Evolutionary conservation across 2,797 vertebrate genomes (phyloP).

Genomic region (Salarias fasciatus): DNA sequence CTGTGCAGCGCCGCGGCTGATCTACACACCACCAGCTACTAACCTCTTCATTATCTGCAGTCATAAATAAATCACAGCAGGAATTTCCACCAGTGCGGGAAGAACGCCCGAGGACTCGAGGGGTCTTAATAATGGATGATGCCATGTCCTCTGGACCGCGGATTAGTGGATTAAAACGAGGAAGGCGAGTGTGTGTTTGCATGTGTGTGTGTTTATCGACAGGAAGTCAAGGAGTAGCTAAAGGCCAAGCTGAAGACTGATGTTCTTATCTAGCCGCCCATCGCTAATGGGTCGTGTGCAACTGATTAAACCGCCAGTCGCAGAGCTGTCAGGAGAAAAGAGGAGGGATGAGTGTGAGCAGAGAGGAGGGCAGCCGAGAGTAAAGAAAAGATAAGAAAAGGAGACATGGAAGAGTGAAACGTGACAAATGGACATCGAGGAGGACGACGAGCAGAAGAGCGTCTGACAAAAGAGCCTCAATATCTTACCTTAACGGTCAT

Average conservation of each 20-base stretch:
- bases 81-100: conserved; percentile 17
- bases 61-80: conserved; percentile 58
- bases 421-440: no score
- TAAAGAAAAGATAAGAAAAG: accelerated
- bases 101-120: conserved; percentile 31
- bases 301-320: conserved; percentile 36
- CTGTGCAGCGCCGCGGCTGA: background rate
- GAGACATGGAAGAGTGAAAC: background rate
- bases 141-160: conserved; percentile 25
- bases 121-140: conserved; percentile 53
- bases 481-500: conserved; percentile 95
- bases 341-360: background rate
- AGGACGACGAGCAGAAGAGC: no score
- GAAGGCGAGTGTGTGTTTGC: conserved; percentile 12
- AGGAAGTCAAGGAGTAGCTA: conserved; percentile 41
- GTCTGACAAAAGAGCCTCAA: background rate
- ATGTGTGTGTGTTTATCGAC: conserved; percentile 30
- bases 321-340: conserved; percentile 7
- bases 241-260: conserved; percentile 56
- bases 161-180: conserved; percentile 38
- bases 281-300: conserved; percentile 42
- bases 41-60: conserved; percentile 40
- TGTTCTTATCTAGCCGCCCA: conserved; percentile 53
- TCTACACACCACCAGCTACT: conserved; percentile 26
- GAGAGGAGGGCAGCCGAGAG: background rate